phyloP scores from a whole-genome alignment of 2,113 vertebrate species.

The Passer domesticus region DNA sequence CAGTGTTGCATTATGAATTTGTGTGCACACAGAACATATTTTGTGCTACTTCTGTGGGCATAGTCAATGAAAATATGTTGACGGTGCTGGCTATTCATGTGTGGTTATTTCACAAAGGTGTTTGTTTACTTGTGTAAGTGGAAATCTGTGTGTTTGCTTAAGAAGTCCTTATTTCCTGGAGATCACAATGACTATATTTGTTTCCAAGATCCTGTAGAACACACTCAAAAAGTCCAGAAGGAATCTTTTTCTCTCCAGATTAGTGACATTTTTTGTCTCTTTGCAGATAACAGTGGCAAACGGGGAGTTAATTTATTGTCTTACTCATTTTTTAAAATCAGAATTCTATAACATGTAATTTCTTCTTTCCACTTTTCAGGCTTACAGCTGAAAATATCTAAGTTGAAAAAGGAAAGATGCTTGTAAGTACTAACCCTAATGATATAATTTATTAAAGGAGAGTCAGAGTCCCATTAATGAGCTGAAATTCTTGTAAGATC shows the following conservation, averaged over 20 bases:
- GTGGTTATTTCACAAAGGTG: neutral
- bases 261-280: neutral
- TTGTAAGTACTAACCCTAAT: constrained; percentile 83
- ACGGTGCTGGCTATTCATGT: neutral
- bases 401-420: constrained; percentile 92
- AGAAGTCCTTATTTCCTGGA: neutral
- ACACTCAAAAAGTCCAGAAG: neutral
- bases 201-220: neutral
- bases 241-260: neutral
- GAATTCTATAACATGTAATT: neutral
- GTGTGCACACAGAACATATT: neutral
- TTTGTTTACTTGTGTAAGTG: neutral
- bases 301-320: neutral
- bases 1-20: neutral
- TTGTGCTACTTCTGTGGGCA: neutral
- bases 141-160: neutral
- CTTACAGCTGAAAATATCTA: constrained; percentile 89
- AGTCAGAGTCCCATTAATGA: neutral
- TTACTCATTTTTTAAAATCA: neutral
- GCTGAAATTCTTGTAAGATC: neutral
- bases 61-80: neutral
- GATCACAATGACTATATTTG: neutral
- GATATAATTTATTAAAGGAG: constrained; percentile 10
- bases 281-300: neutral
- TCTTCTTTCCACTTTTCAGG: constrained; percentile 74